phyloP scores from a whole-genome alignment of 2,888 invertebrate species.

The Pherbina coryleti region DNA sequence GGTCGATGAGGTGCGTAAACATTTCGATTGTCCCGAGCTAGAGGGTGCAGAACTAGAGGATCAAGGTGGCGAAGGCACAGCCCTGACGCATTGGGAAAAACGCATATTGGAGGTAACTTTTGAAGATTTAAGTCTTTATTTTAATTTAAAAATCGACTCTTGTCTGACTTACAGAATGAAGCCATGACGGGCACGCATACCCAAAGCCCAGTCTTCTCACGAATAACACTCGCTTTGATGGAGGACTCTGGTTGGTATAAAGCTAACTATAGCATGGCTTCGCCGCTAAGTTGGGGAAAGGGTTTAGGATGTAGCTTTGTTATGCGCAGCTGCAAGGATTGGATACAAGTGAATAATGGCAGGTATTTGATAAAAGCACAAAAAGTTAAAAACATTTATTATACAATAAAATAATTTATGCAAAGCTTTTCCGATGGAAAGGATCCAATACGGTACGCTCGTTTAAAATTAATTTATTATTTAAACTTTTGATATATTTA shows the following conservation, averaged over 20 bases:
- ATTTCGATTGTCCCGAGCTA: conserved; percentile 87
- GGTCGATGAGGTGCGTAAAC: conserved; percentile 84
- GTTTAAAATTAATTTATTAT: neutral
- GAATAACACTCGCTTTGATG: conserved; percentile 95
- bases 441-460: conserved; percentile 21
- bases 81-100: conserved; percentile 99
- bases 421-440: neutral
- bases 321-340: conserved; percentile 94
- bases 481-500: too few relatives aligned
- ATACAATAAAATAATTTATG: neutral
- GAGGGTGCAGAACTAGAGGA: conserved; percentile 99
- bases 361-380: conserved; percentile 69
- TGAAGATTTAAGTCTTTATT: neutral
- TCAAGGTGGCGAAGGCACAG: conserved; percentile 97
- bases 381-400: neutral
- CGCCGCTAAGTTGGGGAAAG: conserved; percentile 90
- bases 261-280: conserved; percentile 90
- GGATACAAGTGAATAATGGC: conserved; percentile 86
- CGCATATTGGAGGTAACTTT: conserved; percentile 89
- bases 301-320: conserved; percentile 94
- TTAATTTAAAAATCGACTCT: neutral
- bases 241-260: conserved; percentile 98
- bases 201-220: conserved; percentile 95
- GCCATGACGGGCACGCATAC: conserved; percentile 99
- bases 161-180: conserved; percentile 80